Evolutionary conservation across 2,797 vertebrate species (phyloP), one percentile per base, ranked within the genome.

Genomic region (Melanotaenia maccullochi): DNA sequence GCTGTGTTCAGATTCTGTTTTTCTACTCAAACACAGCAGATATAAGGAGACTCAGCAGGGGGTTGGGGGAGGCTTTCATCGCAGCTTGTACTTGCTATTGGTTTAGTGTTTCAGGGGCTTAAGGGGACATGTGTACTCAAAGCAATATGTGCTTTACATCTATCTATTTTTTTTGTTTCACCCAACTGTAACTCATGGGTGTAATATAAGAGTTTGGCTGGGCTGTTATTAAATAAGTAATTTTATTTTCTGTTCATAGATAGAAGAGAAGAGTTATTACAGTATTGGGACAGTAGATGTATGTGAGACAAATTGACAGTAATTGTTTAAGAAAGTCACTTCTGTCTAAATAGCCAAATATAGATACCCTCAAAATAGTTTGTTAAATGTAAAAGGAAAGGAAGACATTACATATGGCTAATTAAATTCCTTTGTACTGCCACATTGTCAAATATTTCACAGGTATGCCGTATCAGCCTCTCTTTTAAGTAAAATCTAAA

Each of bases 381-480:
- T 60, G 35, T 68, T 77, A 72, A 80, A 85, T 61, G 40, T 33
- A 75, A 75, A 81, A 82, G 59, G 81, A 82, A 82, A 72, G 79
- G 68, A 66, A n/a, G n/a, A 68, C 22, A 28, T 76, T 38, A 65
- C 69, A 22, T 65, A 74, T 25, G 38, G 68, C 42, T 72, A 63
- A 75, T 81, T 71, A 65, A 52, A 79, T 78, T 69, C 62, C 40
- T 80, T 76, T 85, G 54, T 75, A 68, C 75, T 83, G 68, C 66
- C 79, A 68, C 62, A 52, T 79, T 81, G 78, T 83, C 81, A 75
- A 28, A 65, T 83, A 65, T 65, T 85, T 60, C 73, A 62, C 65
- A 14, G 18, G 64, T 25, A 47, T 78, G 71, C 40, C 57, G 44
- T 60, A 63, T 75, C 40, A 82, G 51, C 0, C 24, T 44, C 49